Base-by-base conservation (phyloP, 2,797 vertebrate species). In the Myiotriccus ornatus region DNA sequence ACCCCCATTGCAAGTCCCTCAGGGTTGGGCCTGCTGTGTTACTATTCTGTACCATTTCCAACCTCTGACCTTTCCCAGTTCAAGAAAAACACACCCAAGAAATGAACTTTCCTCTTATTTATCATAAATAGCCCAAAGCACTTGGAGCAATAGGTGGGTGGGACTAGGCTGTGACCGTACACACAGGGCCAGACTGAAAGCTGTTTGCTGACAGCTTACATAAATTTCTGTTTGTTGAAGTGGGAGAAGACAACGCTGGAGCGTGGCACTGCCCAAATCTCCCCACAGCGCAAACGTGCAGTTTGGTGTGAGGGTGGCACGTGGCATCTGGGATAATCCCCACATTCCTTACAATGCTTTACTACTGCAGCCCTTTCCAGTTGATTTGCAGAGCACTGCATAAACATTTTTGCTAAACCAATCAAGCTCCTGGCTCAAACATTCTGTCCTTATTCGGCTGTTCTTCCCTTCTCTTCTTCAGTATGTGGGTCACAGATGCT, bases 401-500 rank as follows among this genome's bases (percentile, higher is more conserved):
- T 50, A 52, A 50, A 56, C 37, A 10, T 35, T 84, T 27, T 32
- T 65, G 68, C 75, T 90, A 21, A 27, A 10, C 27, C 84, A 70
- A 10, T 4, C 47, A 8, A 49, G 65, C 80, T 80, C 27, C 68
- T 20, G 25, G 12, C 59, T 77, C 44, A 74, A 84, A 57, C 50
- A 0, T 7, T 1, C 56, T 41, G 68, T 67, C 84, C 78, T 50
- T 32, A 20, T 35, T 76, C 0, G 2, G 32, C 70, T 73, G 55
- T 11, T 89, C 67, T 88, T 94, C 32, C 53, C 50, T 71, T 53
- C 67, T 47, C 75, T 28, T 77, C 81, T 78, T 50, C 55, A n/a
- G 49, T 91, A 94, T 93, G 3, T 89, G 82, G 91, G 93, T 92
- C 96, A 93, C 92, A 95, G 95, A 85, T 88, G 95, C 87, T 95